These are phyloP conservation scores for Dynastes tityus DNA, from an alignment of 2,888 invertebrate genomes.

Conservation along the genomic window DNA sequence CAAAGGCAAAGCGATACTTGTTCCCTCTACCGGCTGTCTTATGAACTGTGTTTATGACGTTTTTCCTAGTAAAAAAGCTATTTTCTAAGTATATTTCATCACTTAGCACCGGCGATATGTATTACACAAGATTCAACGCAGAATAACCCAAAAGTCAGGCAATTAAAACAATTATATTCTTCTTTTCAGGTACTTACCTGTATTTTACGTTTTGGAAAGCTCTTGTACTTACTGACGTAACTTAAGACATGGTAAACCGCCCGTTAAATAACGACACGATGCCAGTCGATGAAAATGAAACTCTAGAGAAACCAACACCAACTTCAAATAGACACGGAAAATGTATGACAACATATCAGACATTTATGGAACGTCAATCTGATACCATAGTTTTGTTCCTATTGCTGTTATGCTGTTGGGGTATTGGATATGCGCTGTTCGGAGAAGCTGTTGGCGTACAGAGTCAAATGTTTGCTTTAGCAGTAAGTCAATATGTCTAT, in stretches of 20 bases:
- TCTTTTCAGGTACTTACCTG: too few relatives aligned
- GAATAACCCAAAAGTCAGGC: too few relatives aligned
- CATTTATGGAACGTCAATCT: slow-evolving; percentile 60
- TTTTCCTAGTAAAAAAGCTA: too few relatives aligned
- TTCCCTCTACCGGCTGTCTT: too few relatives aligned
- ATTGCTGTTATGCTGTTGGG: slow-evolving; percentile 68
- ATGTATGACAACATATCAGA: neutral
- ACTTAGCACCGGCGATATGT: too few relatives aligned
- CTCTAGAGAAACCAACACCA: neutral
- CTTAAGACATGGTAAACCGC: neutral
- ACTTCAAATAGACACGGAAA: neutral
- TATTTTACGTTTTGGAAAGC: too few relatives aligned
- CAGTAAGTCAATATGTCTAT: slow-evolving; percentile 53
- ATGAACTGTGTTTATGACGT: too few relatives aligned
- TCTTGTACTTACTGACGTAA: neutral
- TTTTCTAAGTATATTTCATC: too few relatives aligned
- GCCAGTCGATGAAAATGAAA: neutral
- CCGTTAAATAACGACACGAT: neutral
- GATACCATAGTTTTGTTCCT: slow-evolving; percentile 64
- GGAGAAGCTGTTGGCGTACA: slow-evolving; percentile 61
- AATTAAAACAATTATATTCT: too few relatives aligned
- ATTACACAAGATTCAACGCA: too few relatives aligned
- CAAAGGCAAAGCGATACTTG: too few relatives aligned
- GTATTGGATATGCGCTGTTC: slow-evolving; percentile 66
- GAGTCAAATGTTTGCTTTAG: slow-evolving; percentile 60